Conservation (phyloP, 2,113 vertebrate genomes). For the Danionella cerebrum region DNA sequence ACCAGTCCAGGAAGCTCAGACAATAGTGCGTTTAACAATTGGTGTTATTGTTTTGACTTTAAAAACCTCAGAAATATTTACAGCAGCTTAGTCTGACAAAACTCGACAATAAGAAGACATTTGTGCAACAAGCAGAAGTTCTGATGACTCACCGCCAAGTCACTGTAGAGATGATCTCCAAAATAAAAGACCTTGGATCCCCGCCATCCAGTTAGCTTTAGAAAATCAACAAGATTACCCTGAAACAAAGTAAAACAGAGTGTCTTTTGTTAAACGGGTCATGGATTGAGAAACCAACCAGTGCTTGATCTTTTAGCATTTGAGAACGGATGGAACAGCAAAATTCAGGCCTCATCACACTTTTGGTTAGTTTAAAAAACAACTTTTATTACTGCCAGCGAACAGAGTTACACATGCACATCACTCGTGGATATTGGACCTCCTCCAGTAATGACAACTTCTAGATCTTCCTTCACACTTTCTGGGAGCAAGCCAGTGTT, state of each 20-base stretch:
- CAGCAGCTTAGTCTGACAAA: background rate
- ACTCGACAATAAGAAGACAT: background rate
- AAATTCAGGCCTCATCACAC: too few species aligned
- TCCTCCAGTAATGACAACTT: too few species aligned
- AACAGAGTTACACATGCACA: too few species aligned
- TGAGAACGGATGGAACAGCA: too few species aligned
- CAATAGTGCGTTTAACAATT: background rate
- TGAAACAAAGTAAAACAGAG: constrained; percentile 47
- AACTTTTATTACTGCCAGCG: too few species aligned
- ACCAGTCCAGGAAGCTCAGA: background rate
- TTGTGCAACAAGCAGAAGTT: background rate
- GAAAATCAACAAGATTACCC: constrained; percentile 93
- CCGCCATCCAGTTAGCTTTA: constrained; percentile 86
- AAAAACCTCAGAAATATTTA: background rate
- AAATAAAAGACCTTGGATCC: constrained; percentile 95
- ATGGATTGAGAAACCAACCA: too few species aligned
- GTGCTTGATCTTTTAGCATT: too few species aligned
- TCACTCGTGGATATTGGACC: too few species aligned
- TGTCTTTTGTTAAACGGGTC: background rate
- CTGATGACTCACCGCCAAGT: constrained; percentile 78
- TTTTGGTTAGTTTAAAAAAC: too few species aligned
- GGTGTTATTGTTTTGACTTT: background rate
- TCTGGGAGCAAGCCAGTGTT: too few species aligned
- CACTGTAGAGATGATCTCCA: constrained; percentile 94
- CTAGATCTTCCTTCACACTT: too few species aligned